Evolutionary conservation across 2,113 vertebrate species (phyloP).

Genomic region (Sander lucioperca): DNA sequence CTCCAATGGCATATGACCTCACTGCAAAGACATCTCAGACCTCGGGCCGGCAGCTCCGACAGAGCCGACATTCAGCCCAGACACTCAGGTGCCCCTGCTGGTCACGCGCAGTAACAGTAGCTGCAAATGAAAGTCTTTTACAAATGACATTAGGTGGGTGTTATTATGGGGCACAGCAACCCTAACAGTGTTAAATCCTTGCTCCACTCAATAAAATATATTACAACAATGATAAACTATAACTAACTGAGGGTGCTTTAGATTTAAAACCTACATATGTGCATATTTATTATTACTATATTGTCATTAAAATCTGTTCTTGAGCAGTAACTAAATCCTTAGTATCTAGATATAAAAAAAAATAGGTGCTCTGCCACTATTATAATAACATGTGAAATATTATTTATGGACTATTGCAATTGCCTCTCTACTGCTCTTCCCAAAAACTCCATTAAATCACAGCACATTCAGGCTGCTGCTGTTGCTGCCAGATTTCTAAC

Average conservation of each 20-base stretch:
- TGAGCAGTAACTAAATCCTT: neutral
- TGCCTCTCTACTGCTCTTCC: neutral
- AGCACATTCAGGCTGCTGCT: neutral
- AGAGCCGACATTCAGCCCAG: neutral
- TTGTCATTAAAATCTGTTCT: neutral
- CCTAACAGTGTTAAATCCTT: neutral
- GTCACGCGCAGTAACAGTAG: slow-evolving; percentile 22
- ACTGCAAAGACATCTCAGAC: slow-evolving; percentile 75
- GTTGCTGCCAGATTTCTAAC: slow-evolving; percentile 22
- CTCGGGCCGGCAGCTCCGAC: slow-evolving; percentile 35
- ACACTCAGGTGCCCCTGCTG: slow-evolving; percentile 42
- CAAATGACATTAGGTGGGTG: neutral
- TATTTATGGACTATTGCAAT: neutral
- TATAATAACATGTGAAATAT: neutral
- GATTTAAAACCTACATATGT: neutral
- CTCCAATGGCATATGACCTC: slow-evolving; percentile 79
- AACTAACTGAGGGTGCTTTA: neutral
- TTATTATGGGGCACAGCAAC: neutral
- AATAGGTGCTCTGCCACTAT: neutral
- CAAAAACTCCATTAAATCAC: neutral
- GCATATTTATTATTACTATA: neutral
- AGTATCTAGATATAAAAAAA: neutral
- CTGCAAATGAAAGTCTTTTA: neutral
- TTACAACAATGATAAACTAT: neutral
- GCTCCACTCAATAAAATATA: neutral